Percentiles rank a stretch among this genome's conserved stretches.
These are phyloP conservation scores for Drosophila leontia DNA, from an alignment of 1,140 invertebrate species.

Conservation along the genomic window DNA sequence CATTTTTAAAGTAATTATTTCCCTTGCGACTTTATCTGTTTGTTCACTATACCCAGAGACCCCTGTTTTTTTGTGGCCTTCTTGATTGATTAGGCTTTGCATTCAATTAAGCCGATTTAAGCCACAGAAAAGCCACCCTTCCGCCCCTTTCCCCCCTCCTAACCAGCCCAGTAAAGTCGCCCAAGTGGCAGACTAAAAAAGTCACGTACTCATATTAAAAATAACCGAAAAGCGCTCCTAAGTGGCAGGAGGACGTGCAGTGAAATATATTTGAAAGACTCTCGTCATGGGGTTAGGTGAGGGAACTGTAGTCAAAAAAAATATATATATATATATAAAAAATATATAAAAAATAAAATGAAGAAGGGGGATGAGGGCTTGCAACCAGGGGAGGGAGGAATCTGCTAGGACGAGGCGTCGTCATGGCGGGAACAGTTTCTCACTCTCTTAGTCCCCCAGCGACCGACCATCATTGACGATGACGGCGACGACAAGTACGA, in stretches of 20 bases:
- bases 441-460: constrained; percentile 14
- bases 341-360: neutral
- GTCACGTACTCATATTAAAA: constrained; percentile 82
- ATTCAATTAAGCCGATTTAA: constrained; percentile 27
- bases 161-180: neutral
- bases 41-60: neutral
- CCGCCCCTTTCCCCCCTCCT: neutral
- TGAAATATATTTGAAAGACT: constrained; percentile 72
- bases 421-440: constrained; percentile 42
- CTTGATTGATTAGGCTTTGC: constrained; percentile 25
- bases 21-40: too few relatives aligned
- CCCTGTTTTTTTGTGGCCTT: neutral
- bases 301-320: constrained; percentile 2
- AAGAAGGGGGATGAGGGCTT: neutral
- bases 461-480: constrained; percentile 36
- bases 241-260: constrained; percentile 78
- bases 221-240: constrained; percentile 79
- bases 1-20: neutral
- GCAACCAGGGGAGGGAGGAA: neutral
- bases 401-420: constrained; percentile 19
- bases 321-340: too few relatives aligned
- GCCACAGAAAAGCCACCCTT: neutral
- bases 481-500: constrained; percentile 45
- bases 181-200: constrained; percentile 46
- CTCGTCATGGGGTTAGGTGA: constrained; percentile 24